These are phyloP conservation scores for Sceliomorpha sp. DNA, from an alignment of 2,888 invertebrate genomes.

Conservation along the genomic window DNA sequence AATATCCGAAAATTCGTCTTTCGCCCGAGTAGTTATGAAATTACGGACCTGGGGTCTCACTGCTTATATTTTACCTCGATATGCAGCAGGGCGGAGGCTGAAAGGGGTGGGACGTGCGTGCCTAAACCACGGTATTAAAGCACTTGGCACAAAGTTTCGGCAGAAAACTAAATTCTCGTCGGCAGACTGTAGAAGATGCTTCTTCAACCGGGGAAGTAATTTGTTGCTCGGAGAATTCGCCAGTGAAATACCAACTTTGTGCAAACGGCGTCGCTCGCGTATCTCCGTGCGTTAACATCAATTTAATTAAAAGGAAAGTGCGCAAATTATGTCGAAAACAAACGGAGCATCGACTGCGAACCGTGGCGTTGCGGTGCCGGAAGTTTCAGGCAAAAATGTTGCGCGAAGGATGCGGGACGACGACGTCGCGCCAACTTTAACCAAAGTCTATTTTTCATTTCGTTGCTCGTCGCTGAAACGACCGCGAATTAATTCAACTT, in stretches of 20 bases:
- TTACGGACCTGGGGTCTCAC: constrained; percentile 32
- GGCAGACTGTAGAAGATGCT: constrained; percentile 30
- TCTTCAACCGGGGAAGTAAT: constrained; percentile 43
- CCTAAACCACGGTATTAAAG: constrained; percentile 44
- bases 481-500: too few relatives aligned
- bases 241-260: constrained; percentile 49
- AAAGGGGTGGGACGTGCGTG: constrained; percentile 42
- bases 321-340: constrained; percentile 38
- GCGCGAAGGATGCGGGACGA: constrained; percentile 5
- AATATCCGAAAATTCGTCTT: constrained; percentile 31
- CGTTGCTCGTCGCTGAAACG: too few relatives aligned
- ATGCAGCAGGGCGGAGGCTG: constrained; percentile 23
- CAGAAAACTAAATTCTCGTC: constrained; percentile 47
- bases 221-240: constrained; percentile 38
- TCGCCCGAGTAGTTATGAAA: constrained; percentile 19
- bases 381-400: too few relatives aligned
- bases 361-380: constrained; percentile 6
- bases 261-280: constrained; percentile 24
- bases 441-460: too few relatives aligned
- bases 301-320: constrained; percentile 44
- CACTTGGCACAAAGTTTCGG: constrained; percentile 54
- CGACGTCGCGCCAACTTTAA: too few relatives aligned
- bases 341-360: constrained; percentile 17
- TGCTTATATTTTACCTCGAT: constrained; percentile 30
- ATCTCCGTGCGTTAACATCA: constrained; percentile 16